phyloP scores from a whole-genome alignment of 2,113 vertebrate species.

The Prochilodus magdalenae region DNA sequence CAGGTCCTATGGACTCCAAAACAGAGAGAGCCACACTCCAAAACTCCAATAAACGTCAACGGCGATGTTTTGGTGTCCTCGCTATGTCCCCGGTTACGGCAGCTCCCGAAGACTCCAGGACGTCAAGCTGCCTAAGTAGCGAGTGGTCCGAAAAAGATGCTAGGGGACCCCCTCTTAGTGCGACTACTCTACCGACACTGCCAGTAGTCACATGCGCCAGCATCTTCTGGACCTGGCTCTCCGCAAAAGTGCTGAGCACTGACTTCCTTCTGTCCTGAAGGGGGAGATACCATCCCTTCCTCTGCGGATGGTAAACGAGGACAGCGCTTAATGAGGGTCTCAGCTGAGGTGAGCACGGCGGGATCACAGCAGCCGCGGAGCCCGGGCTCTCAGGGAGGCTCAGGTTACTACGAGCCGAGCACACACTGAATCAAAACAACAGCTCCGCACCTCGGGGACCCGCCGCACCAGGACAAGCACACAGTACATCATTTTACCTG shows the following conservation, averaged over 20 bases:
- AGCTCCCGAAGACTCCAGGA: too few species aligned
- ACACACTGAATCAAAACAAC: slow-evolving; percentile 48
- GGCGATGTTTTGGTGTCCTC: too few species aligned
- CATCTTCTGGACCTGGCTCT: neutral
- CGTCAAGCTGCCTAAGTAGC: too few species aligned
- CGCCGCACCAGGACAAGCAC: neutral
- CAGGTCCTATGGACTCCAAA: too few species aligned
- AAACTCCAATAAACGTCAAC: too few species aligned
- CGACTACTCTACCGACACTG: too few species aligned
- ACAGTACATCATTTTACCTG: slow-evolving; percentile 25
- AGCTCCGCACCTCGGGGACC: slow-evolving; percentile 11
- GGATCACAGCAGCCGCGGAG: slow-evolving; percentile 12
- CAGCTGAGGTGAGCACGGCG: slow-evolving; percentile 7
- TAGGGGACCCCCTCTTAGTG: too few species aligned
- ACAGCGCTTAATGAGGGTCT: slow-evolving; percentile 25
- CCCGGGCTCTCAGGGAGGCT: slow-evolving; percentile 56
- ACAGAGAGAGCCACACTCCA: too few species aligned
- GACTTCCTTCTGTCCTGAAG: neutral
- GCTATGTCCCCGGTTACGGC: too few species aligned
- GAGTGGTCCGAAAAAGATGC: too few species aligned
- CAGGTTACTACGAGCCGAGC: slow-evolving; percentile 58
- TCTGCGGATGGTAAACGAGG: neutral
- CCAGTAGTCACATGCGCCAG: neutral
- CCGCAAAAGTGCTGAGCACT: neutral
- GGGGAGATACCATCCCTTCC: neutral